Conservation (phyloP, 2,113 vertebrate species). For the Seriola quinqueradiata region DNA sequence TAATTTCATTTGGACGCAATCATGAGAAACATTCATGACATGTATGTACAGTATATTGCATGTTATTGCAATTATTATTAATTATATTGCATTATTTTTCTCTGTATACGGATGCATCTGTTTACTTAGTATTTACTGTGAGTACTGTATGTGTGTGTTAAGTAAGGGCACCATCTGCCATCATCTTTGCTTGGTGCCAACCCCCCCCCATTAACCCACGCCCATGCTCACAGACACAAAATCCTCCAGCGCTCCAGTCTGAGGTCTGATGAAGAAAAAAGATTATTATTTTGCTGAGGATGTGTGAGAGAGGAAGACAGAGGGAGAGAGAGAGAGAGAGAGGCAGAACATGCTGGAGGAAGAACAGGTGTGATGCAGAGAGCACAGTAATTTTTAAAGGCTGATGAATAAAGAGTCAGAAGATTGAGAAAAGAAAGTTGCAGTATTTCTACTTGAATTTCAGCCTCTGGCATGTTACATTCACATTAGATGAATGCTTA, state of each 20-base stretch:
- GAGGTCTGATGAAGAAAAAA: constrained; percentile 15
- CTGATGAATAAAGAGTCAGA: constrained; percentile 41
- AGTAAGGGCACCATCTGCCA: constrained; percentile 80
- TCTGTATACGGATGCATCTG: constrained; percentile 6
- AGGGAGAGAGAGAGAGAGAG: not conserved
- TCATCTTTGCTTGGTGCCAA: constrained; percentile 70
- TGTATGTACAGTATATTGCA: not conserved
- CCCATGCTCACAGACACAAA: constrained; percentile 56
- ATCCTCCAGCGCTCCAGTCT: constrained; percentile 30
- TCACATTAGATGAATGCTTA: constrained; percentile 20
- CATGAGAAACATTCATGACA: not conserved
- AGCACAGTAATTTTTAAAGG: constrained; percentile 49
- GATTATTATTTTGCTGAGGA: constrained; percentile 13
- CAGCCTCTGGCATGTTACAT: constrained; percentile 30
- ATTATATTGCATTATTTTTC: not conserved
- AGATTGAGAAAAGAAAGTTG: constrained; percentile 26
- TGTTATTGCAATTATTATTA: not conserved
- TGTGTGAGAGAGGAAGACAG: constrained; percentile 1
- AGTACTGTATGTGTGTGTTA: constrained; percentile 59
- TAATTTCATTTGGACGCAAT: constrained; percentile 3
- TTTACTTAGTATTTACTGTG: constrained; percentile 34
- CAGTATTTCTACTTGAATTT: constrained; percentile 35
- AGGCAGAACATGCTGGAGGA: constrained; percentile 19
- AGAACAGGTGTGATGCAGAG: constrained; percentile 51
- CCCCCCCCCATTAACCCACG: constrained; percentile 61